phyloP scores from a whole-genome alignment of 2,113 vertebrate genomes.

The Microcebus murinus region DNA sequence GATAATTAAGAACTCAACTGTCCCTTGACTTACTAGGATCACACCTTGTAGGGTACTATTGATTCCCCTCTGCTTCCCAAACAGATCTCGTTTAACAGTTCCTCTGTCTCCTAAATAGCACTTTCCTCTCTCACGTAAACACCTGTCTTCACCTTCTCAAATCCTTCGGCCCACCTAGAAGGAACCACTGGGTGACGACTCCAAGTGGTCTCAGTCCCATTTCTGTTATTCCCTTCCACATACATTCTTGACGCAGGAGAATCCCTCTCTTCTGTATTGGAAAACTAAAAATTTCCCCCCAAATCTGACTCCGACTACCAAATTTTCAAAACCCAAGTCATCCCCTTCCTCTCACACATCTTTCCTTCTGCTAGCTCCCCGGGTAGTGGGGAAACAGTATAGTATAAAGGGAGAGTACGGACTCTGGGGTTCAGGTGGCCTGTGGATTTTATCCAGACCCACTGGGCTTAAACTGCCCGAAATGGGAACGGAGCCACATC shows the following conservation, averaged over 20 bases:
- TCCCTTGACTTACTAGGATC: not conserved
- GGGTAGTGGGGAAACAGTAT: not conserved
- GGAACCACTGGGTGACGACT: not conserved
- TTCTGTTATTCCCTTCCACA: not conserved
- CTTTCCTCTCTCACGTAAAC: not conserved
- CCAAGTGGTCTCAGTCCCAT: not conserved
- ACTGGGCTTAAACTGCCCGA: not conserved
- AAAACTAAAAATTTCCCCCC: not conserved
- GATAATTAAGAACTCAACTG: not conserved
- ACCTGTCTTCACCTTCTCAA: not conserved
- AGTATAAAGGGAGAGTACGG: not conserved
- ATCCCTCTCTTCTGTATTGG: not conserved
- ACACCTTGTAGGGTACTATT: not conserved
- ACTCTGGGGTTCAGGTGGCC: not conserved
- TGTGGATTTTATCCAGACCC: not conserved
- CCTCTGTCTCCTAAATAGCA: not conserved
- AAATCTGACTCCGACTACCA: not conserved
- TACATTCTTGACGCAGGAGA: not conserved
- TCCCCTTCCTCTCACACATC: not conserved
- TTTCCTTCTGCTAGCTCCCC: not conserved
- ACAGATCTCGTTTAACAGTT: not conserved
- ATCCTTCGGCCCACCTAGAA: not conserved
- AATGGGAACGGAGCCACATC: not conserved
- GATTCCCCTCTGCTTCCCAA: not conserved
- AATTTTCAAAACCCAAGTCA: not conserved